Evolutionary conservation across 1,140 invertebrate species (phyloP).

Genomic region (Eupristina koningsbergeri): DNA sequence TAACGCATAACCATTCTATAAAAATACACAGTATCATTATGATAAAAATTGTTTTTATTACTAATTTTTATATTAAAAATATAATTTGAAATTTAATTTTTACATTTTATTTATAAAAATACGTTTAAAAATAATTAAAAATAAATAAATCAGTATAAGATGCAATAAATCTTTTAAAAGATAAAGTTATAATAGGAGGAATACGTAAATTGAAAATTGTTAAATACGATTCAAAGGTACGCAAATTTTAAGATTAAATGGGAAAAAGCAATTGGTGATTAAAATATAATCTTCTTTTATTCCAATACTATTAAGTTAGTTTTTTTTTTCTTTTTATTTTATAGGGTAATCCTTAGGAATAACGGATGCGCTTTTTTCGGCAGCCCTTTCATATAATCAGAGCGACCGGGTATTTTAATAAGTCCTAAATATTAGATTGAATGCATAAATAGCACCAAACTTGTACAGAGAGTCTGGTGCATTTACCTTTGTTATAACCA

Average conservation of each 20-base stretch:
- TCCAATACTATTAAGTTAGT: slow-evolving; percentile 42
- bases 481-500: slow-evolving; percentile 91
- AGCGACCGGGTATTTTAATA: slow-evolving; percentile 70
- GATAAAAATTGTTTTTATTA: background rate
- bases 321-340: background rate
- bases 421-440: slow-evolving; percentile 77
- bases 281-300: slow-evolving; percentile 46
- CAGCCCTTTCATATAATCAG: slow-evolving; percentile 73
- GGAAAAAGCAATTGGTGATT: slow-evolving; percentile 63
- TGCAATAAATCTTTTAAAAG: background rate
- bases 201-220: background rate
- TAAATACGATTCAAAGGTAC: slow-evolving; percentile 14
- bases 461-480: slow-evolving; percentile 79
- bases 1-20: slow-evolving; percentile 12
- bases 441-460: slow-evolving; percentile 80
- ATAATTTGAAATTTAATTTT: background rate
- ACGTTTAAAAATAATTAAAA: slow-evolving; percentile 11
- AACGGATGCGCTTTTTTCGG: slow-evolving; percentile 52
- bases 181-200: slow-evolving; percentile 4
- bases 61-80: background rate
- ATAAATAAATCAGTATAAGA: slow-evolving; percentile 14
- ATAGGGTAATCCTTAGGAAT: slow-evolving; percentile 45
- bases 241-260: slow-evolving; percentile 24
- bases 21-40: background rate
- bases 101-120: background rate